Evolutionary conservation across 2,797 vertebrate genomes (phyloP), one percentile per base, ranked within the genome.

Genomic region (Enteromius viviparus): DNA sequence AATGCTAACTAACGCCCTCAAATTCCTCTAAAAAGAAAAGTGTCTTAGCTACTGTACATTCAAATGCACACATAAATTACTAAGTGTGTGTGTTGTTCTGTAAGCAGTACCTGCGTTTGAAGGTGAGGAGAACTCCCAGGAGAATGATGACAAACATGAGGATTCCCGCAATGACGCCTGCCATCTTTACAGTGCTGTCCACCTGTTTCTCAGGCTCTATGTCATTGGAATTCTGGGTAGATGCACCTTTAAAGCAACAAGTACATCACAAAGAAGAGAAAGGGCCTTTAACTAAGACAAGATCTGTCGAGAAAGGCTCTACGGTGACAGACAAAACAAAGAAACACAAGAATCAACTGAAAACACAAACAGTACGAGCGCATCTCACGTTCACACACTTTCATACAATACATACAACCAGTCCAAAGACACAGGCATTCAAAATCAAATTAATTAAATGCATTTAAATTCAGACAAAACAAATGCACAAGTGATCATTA

Each of bases 141-240:
- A 99, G 96, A 87, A 99, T 98, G 89, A 99, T 98, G 89, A 98
- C 94, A 91, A 98, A 99, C 97, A 99, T 98, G 79, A 99, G 95
- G 82, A 98, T 96, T 14, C 98, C 98, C 0, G 97, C 97, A n/a
- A 99, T 96, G 75, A 99, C 97, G 0, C 98, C 98, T 0, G 97
- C 98, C 95, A 98, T 97, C 91, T 99, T 99, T 89, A 99, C 97
- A 0, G 97, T 98, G 90, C 94, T 95, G 92, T 99, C 97, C 76
- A 97, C 96, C 92, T 98, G 98, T 88, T 98, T 98, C 93, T 99
- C 98, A 0, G 97, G 98, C 85, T 99, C 97, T 93, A 98, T 95
- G 0, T 97, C 96, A 23, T 98, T 98, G 10, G 97, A 97, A 89
- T 99, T 98, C 93, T 99, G 97, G 0, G 97, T 98, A 85, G 97